Conservation (phyloP, 2,797 vertebrate species). For the Coregonus ussuriensis region DNA sequence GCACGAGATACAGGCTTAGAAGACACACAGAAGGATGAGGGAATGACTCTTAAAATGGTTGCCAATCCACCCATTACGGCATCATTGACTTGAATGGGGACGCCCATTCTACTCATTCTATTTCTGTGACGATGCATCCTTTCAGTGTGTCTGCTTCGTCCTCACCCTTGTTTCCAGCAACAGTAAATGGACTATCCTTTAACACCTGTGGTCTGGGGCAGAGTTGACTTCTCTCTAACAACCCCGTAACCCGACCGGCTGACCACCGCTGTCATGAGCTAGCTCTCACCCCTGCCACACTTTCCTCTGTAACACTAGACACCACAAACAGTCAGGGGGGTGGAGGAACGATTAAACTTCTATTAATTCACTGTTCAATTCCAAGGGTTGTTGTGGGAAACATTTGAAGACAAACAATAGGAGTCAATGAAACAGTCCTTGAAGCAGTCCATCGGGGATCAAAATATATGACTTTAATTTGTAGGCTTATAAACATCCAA, state of each 20-base stretch:
- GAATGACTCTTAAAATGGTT: not conserved
- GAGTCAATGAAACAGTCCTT: too few species aligned
- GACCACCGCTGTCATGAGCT: constrained; percentile 44
- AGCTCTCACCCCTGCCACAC: constrained; percentile 25
- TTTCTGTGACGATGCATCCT: not conserved
- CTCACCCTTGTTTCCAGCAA: not conserved
- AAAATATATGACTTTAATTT: too few species aligned
- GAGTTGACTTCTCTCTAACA: not conserved
- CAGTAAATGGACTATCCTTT: not conserved
- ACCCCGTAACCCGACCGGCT: constrained; percentile 20
- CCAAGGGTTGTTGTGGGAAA: too few species aligned
- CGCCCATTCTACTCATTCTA: too few species aligned
- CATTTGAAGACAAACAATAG: too few species aligned
- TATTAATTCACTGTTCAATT: not conserved
- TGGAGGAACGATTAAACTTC: not conserved
- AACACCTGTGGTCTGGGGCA: not conserved
- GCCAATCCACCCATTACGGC: not conserved
- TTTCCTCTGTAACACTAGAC: constrained; percentile 46
- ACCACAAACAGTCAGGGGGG: constrained; percentile 12
- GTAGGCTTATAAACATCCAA: too few species aligned
- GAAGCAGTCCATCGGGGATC: too few species aligned
- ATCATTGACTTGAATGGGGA: not conserved
- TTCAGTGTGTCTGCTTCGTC: not conserved
- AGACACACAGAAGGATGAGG: not conserved
- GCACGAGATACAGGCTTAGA: not conserved